Conservation (phyloP, 1,140 invertebrate genomes). For the Protaetia brevitarsis region DNA sequence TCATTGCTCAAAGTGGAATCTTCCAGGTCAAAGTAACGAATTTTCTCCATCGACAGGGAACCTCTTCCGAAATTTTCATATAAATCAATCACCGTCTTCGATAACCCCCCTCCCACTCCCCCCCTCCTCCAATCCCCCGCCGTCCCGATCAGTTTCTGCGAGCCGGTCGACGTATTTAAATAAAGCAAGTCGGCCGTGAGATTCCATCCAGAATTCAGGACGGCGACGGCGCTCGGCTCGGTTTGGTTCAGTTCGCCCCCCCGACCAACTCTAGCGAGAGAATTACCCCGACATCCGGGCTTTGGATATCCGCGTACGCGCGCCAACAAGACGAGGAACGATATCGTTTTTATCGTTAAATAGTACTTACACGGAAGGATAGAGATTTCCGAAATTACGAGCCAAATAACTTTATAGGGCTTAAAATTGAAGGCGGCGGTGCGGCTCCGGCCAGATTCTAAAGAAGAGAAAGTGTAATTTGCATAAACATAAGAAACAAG, state of each 20-base stretch:
- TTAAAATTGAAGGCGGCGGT: conserved; percentile 2
- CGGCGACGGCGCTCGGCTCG: conserved; percentile 26
- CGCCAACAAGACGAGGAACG: not conserved
- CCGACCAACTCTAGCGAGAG: conserved; percentile 41
- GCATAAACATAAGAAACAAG: conserved; percentile 15
- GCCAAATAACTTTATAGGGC: conserved; percentile 6
- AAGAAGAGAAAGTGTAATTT: conserved; percentile 12
- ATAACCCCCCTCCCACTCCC: conserved; percentile 1
- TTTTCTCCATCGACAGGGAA: too few relatives aligned
- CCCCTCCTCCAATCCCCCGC: not conserved
- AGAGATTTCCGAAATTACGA: conserved; percentile 14
- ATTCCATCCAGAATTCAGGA: conserved; percentile 44
- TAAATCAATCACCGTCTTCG: conserved; percentile 34
- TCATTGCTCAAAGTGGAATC: too few relatives aligned
- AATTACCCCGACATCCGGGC: conserved; percentile 38
- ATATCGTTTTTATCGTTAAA: conserved; percentile 17
- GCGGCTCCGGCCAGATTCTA: not conserved
- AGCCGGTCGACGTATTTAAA: conserved; percentile 40
- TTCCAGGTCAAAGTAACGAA: too few relatives aligned
- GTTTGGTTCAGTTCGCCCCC: too few relatives aligned
- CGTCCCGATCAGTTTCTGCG: conserved; percentile 24
- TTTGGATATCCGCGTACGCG: conserved; percentile 21
- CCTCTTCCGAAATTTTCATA: conserved; percentile 29
- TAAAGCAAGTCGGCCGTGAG: conserved; percentile 43
- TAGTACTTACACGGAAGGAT: not conserved